phyloP scores from a whole-genome alignment of 2,113 vertebrate species.

The Arizona elegans region DNA sequence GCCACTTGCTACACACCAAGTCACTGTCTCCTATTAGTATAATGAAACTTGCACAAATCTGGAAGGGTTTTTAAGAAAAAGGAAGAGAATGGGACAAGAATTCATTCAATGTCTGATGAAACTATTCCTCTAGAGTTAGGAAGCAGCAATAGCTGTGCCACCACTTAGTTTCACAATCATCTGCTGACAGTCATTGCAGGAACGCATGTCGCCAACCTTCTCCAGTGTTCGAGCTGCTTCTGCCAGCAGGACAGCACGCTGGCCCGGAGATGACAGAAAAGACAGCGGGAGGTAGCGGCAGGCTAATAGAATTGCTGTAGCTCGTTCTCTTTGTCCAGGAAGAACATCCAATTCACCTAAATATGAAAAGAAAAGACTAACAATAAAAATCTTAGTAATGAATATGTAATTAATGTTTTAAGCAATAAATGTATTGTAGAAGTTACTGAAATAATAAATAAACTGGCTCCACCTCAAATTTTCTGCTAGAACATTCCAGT shows the following conservation, averaged over 20 bases:
- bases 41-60: slow-evolving; percentile 38
- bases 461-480: neutral
- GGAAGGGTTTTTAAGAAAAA: neutral
- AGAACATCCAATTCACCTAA: slow-evolving; percentile 77
- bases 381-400: rapidly evolving
- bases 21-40: neutral
- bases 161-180: slow-evolving; percentile 90
- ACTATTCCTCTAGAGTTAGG: slow-evolving; percentile 61
- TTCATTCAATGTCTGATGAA: neutral
- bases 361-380: neutral
- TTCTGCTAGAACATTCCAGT: neutral
- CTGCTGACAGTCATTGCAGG: slow-evolving; percentile 93
- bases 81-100: neutral
- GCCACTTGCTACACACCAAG: slow-evolving; percentile 11
- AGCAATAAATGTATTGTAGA: neutral
- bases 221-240: slow-evolving; percentile 95
- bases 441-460: neutral
- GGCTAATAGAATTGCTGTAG: slow-evolving; percentile 91
- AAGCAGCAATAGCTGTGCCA: slow-evolving; percentile 89
- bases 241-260: slow-evolving; percentile 87
- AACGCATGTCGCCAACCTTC: slow-evolving; percentile 92
- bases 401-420: neutral
- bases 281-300: slow-evolving; percentile 94
- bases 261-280: slow-evolving; percentile 88
- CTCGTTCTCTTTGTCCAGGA: slow-evolving; percentile 89